phyloP scores from a whole-genome alignment of 2,113 vertebrate genomes.

The Lagopus leucura region DNA sequence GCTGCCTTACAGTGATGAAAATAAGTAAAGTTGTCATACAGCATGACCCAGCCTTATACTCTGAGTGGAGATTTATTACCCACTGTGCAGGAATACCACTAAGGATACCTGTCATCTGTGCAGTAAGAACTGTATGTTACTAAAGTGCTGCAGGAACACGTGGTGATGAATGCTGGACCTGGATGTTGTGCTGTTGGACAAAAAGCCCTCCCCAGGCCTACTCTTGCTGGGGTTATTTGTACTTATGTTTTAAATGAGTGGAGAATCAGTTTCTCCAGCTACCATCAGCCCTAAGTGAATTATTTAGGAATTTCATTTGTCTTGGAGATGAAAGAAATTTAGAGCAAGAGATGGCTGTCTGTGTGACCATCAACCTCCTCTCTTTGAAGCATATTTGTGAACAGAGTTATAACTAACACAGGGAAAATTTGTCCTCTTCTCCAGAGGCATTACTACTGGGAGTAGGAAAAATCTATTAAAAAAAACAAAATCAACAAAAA shows the following conservation, averaged over 20 bases:
- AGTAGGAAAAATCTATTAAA: neutral
- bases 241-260: neutral
- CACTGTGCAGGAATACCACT: constrained; percentile 6
- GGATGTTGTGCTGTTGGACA: neutral
- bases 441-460: neutral
- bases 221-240: constrained; percentile 14
- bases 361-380: neutral
- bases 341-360: neutral
- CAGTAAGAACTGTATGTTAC: neutral
- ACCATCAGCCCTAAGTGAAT: neutral
- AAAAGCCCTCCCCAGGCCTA: neutral
- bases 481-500: neutral
- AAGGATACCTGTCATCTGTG: constrained; percentile 21
- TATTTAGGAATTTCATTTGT: constrained; percentile 7
- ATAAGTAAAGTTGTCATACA: constrained; percentile 57
- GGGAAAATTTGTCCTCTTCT: neutral
- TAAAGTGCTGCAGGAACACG: neutral
- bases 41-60: constrained; percentile 41
- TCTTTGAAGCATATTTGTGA: neutral
- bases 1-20: constrained; percentile 46
- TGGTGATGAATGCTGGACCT: neutral
- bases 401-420: neutral
- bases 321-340: neutral
- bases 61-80: constrained; percentile 22
- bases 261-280: neutral